phyloP scores from a whole-genome alignment of 2,113 vertebrate genomes.

The Gymnocephalus cernua region DNA sequence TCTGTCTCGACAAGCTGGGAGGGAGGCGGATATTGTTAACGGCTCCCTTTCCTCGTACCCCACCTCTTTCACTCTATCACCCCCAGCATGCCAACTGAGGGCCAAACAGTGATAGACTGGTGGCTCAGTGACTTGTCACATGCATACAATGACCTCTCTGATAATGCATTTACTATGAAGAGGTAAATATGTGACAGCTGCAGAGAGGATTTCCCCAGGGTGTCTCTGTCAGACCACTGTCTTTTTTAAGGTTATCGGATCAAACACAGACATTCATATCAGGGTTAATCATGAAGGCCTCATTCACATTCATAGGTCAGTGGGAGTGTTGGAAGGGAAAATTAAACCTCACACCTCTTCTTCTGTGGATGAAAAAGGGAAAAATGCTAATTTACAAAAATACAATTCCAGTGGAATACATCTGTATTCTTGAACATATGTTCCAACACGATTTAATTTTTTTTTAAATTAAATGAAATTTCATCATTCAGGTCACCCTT shows the following conservation, averaged over 20 bases:
- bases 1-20: constrained; percentile 82
- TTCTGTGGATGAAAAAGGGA: neutral
- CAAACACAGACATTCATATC: constrained; percentile 38
- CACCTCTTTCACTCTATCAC: constrained; percentile 41
- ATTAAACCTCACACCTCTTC: neutral
- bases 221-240: constrained; percentile 30
- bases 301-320: constrained; percentile 38
- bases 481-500: neutral
- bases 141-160: constrained; percentile 45
- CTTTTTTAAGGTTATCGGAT: constrained; percentile 50
- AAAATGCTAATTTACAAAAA: neutral
- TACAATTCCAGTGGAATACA: too few relatives aligned
- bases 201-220: constrained; percentile 58
- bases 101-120: constrained; percentile 31
- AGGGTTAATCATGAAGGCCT: constrained; percentile 7
- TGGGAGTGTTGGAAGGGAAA: neutral
- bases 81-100: constrained; percentile 15
- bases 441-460: too few relatives aligned
- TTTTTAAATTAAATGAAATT: neutral
- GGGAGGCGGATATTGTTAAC: constrained; percentile 83
- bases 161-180: constrained; percentile 46
- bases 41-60: constrained; percentile 44
- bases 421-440: neutral
- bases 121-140: constrained; percentile 28
- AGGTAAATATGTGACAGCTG: constrained; percentile 49